These are phyloP conservation scores for Drosophila stalkeri DNA, from an alignment of 2,888 invertebrate species.

Conservation along the genomic window DNA sequence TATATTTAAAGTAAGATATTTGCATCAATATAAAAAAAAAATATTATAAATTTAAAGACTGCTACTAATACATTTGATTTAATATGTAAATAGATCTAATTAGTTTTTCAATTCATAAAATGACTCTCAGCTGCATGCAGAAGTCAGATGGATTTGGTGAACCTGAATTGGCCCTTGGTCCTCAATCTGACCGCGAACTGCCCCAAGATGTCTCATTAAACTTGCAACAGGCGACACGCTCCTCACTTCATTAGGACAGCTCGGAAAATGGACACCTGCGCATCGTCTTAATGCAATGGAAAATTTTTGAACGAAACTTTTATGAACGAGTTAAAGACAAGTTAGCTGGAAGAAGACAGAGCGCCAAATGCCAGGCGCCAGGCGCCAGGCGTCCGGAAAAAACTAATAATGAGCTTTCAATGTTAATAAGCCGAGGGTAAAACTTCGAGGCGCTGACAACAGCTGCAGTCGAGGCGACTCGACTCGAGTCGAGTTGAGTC, in stretches of 20 bases:
- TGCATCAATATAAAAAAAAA: too few relatives aligned
- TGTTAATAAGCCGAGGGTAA: slow-evolving; percentile 76
- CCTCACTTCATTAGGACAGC: slow-evolving; percentile 28
- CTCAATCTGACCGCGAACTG: slow-evolving; percentile 9
- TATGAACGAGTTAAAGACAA: slow-evolving; percentile 72
- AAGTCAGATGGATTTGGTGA: not conserved
- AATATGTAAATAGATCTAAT: too few relatives aligned
- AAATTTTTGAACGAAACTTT: slow-evolving; percentile 65
- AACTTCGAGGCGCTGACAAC: slow-evolving; percentile 43
- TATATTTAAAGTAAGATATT: too few relatives aligned
- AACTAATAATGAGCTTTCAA: slow-evolving; percentile 82
- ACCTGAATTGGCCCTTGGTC: not conserved
- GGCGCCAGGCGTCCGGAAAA: slow-evolving; percentile 41
- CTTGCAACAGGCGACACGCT: slow-evolving; percentile 31
- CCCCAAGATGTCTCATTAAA: slow-evolving; percentile 61
- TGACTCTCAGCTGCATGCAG: not conserved
- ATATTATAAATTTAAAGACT: too few relatives aligned
- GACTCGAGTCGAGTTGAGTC: not conserved
- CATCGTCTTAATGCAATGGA: slow-evolving; percentile 74
- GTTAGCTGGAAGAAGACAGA: slow-evolving; percentile 25
- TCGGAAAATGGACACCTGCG: slow-evolving; percentile 67
- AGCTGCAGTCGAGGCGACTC: slow-evolving; percentile 46
- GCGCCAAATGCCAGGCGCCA: slow-evolving; percentile 3
- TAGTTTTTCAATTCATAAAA: not conserved
- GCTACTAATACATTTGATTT: too few relatives aligned